These are phyloP conservation scores for Drosophila takahashii DNA, from an alignment of 1,140 invertebrate species.

Conservation along the genomic window DNA sequence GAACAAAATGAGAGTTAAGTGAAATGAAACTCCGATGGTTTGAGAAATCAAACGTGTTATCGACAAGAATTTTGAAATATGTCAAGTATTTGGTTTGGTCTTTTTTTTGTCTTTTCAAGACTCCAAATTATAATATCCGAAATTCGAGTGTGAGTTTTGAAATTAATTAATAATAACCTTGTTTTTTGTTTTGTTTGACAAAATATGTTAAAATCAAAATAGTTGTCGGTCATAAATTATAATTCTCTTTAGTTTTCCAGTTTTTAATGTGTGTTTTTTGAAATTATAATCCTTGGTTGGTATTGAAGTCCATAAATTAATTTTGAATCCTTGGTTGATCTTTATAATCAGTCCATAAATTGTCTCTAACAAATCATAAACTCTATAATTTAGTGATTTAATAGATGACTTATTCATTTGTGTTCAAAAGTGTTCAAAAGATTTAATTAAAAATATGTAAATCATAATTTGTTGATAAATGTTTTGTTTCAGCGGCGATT, in stretches of 20 bases:
- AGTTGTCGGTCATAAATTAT: too few species aligned
- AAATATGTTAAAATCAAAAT: too few species aligned
- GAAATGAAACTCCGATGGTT: constrained; percentile 18
- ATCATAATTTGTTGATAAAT: constrained; percentile 6
- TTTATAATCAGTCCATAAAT: not conserved
- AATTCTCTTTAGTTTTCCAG: too few species aligned
- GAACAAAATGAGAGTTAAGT: constrained; percentile 16
- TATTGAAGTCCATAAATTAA: not conserved
- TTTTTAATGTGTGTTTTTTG: too few species aligned
- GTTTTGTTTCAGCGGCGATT: not conserved
- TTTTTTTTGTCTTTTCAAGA: not conserved
- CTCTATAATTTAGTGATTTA: not conserved
- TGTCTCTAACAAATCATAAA: not conserved
- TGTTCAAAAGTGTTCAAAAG: not conserved
- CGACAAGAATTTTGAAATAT: constrained; percentile 35
- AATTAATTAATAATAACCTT: not conserved
- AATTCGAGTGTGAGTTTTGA: not conserved
- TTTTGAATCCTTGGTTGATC: not conserved
- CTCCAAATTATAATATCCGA: not conserved
- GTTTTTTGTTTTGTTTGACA: not conserved
- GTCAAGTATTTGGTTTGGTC: constrained; percentile 17
- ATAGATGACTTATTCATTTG: not conserved
- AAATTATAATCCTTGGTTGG: constrained; percentile 4
- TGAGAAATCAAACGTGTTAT: constrained; percentile 5
- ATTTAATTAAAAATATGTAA: constrained; percentile 6